Evolutionary conservation across 2,888 invertebrate genomes (phyloP).

Genomic region (Drosophila bunnanda): DNA sequence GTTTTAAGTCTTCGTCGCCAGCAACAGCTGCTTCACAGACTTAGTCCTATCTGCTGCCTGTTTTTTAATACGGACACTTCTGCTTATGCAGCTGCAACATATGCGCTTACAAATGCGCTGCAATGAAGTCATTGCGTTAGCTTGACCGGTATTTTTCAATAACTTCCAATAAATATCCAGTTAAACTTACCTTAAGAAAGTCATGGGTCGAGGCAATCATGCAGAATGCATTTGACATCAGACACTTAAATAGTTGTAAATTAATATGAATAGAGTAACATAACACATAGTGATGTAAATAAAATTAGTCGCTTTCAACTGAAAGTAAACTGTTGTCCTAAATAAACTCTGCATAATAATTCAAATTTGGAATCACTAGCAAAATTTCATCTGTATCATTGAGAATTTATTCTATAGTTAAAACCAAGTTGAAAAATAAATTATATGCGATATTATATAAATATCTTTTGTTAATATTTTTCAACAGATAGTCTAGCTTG

Average conservation of each 20-base stretch:
- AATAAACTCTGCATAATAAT: no score
- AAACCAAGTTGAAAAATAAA: no score
- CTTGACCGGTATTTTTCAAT: slow-evolving; percentile 56
- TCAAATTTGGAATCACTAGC: no score
- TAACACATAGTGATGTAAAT: no score
- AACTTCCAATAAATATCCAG: slow-evolving; percentile 1
- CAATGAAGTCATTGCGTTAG: slow-evolving; percentile 67
- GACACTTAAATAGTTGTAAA: not conserved
- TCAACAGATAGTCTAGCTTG: no score
- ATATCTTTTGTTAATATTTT: no score
- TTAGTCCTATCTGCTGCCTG: slow-evolving; percentile 39
- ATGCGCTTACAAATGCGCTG: slow-evolving; percentile 66
- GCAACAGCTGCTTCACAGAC: slow-evolving; percentile 65
- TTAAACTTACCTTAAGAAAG: slow-evolving; percentile 22
- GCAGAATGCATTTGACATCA: not conserved
- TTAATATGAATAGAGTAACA: not conserved
- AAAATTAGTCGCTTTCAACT: no score
- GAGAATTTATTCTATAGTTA: no score
- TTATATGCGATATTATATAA: no score
- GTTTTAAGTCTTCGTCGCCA: slow-evolving; percentile 69
- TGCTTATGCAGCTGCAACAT: slow-evolving; percentile 57
- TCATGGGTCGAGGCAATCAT: slow-evolving; percentile 5
- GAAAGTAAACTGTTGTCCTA: no score
- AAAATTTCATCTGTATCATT: no score
- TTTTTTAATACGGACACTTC: slow-evolving; percentile 20